Evolutionary conservation across 2,797 vertebrate species (phyloP), one percentile per base, ranked within the genome.

Genomic region (Melopsittacus undulatus): DNA sequence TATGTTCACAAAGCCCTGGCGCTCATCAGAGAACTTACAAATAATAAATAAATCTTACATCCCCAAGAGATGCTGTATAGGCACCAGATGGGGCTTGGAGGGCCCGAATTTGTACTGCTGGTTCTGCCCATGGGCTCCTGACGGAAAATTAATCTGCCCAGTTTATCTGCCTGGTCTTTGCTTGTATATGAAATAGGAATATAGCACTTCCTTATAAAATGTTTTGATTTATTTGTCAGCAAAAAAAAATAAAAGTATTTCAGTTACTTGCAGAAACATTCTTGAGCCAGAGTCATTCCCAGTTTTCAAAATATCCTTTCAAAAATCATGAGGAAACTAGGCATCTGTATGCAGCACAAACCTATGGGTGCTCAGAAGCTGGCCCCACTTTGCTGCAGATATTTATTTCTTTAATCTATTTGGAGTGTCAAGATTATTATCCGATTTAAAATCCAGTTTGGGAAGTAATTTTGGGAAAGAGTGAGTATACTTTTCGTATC

Each of bases 371-470:
- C 42, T 72, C 51, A 61, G 40, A 62, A 48, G 27, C 19, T 72
- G 63, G 34, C 49, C 42, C 51, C 68, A 0, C 20, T 80, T 81
- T 87, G 34, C 88, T 93, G 68, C 54, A 87, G 57, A 20, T 92
- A 61, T 40, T 82, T 90, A 83, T 83, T 87, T 68, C n/a, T 89
- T 64, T 75, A 52, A 14, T 90, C 86, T 85, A 42, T 30, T n/a
- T 66, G 46, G 36, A 86, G 64, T 69, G 49, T 64, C 74, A 82
- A 61, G 78, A 83, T 88, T 89, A 89, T 93, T 2, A 56, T 84
- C 64, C 63, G 81, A 73, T 89, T 86, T 92, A 85, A 96, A 95
- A 89, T 66, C 43, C 52, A 68, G 70, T 85, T 91, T 79, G 63
- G 74, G 73, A 90, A 87, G 81, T 70, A 67, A 69, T 90, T 90